Evolutionary conservation across 2,113 vertebrate genomes (phyloP), one percentile per base, ranked within the genome.

Genomic region (Drymodes brunneopygia): DNA sequence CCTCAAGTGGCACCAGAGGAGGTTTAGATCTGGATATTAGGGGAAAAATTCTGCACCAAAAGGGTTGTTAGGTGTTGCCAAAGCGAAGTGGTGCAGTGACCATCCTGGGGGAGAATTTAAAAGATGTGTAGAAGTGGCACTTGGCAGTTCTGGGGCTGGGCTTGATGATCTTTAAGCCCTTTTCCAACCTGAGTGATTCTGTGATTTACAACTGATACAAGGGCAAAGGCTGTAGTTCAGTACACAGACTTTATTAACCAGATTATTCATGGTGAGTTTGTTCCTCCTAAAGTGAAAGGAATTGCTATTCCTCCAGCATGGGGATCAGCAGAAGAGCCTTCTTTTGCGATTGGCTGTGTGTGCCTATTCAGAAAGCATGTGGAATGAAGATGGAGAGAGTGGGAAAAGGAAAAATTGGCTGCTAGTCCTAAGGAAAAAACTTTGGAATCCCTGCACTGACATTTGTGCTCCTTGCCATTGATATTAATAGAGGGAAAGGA

Each of bases 301-400:
- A 21, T 7, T 15, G 16, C 44, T 29, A 24, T 21, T 36, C 40
- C n/a, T 24, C 0, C 1, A 57, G 36, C 2, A 2, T 1, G 17
- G 22, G 16, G 7, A 15, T 15, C 50, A 42, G 50, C n/a, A 66
- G 75, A 36, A 69, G 15, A 83, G 21, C 27, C 19, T 40, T 23
- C 12, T 8, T 11, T 10, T 40, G 31, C 28, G 5, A 10, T 0
- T 57, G 40, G 42, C 10, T 12, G 2, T 1, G 6, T 1, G 1
- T 16, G 11, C 6, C 42, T 9, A 2, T 31, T 24, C 21, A 44
- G 35, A 9, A 18, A 6, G 2, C 9, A 11, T 5, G 18, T 28
- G 50, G 48, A 47, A n/a, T 6, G 23, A 61, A 33, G 25, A 11
- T 0, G 1, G 19, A 5, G 38, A 9, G 2, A 31, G 6, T 5